These are phyloP conservation scores for Calidris pygmaea DNA, from an alignment of 2,113 vertebrate genomes.

Conservation along the genomic window DNA sequence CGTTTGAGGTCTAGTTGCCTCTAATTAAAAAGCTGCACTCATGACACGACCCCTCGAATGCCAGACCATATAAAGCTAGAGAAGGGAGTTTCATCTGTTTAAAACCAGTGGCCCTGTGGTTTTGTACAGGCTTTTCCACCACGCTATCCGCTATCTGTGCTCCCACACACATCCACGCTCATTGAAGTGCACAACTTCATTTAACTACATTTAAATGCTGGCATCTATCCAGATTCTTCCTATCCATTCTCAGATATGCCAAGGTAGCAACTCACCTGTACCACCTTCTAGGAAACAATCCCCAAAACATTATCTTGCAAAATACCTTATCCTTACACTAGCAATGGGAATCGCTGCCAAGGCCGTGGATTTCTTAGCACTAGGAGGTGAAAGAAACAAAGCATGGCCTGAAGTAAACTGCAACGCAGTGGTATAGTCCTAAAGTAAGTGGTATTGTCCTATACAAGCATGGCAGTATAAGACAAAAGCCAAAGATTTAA, in stretches of 20 bases:
- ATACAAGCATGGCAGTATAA: background rate
- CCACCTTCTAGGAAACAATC: background rate
- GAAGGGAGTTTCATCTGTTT: background rate
- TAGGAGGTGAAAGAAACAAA: background rate
- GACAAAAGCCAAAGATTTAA: background rate
- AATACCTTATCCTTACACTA: background rate
- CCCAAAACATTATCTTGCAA: background rate
- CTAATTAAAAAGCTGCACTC: background rate
- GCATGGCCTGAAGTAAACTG: background rate
- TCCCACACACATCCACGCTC: rapidly evolving
- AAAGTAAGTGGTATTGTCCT: background rate
- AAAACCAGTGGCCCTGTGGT: background rate
- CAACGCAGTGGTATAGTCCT: background rate
- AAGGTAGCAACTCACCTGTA: background rate
- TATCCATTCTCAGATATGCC: background rate
- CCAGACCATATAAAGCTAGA: background rate
- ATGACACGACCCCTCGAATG: background rate
- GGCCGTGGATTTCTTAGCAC: background rate
- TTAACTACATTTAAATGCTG: background rate
- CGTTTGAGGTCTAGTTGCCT: background rate
- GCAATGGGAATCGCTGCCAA: background rate
- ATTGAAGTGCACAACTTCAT: background rate
- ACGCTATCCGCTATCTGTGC: background rate
- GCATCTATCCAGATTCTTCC: background rate
- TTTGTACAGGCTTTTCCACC: background rate